These are phyloP conservation scores for Hyperoplus immaculatus DNA, from an alignment of 2,797 vertebrate genomes.

Conservation along the genomic window DNA sequence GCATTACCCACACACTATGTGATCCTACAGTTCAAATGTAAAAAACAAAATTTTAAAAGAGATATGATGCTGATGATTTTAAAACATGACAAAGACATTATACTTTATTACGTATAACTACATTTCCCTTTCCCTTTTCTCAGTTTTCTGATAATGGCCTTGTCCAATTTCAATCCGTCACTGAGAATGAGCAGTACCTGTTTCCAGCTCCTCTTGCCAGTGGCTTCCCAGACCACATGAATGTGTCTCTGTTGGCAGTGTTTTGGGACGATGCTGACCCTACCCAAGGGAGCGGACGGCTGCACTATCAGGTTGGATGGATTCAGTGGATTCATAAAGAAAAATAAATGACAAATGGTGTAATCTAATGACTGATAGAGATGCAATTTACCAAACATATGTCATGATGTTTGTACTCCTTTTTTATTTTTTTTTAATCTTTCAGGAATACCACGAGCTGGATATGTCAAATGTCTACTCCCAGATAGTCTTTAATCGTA, in stretches of 20 bases:
- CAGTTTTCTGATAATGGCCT: conserved; percentile 91
- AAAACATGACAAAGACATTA: background rate
- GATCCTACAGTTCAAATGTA: background rate
- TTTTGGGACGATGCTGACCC: conserved; percentile 91
- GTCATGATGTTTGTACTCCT: background rate
- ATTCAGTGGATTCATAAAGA: background rate
- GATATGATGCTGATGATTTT: background rate
- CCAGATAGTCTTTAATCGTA: conserved; percentile 86
- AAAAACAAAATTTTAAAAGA: too few relatives aligned
- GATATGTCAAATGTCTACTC: conserved; percentile 83
- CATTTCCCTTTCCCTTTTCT: conserved; percentile 8
- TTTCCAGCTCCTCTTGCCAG: conserved; percentile 80
- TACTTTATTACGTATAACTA: background rate
- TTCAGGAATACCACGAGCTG: conserved; percentile 78
- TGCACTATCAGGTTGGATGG: conserved; percentile 84
- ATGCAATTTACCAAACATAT: background rate
- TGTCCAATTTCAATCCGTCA: conserved; percentile 84
- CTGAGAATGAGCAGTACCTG: conserved; percentile 84
- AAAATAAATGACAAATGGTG: too few relatives aligned
- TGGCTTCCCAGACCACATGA: conserved; percentile 81
- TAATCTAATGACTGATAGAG: background rate
- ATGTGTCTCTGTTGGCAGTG: conserved; percentile 82
- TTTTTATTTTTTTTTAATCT: background rate
- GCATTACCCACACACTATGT: background rate
- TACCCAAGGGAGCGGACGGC: conserved; percentile 80